These are phyloP conservation scores for Myrmecobius fasciatus DNA, from an alignment of 2,113 vertebrate species.

Conservation along the genomic window DNA sequence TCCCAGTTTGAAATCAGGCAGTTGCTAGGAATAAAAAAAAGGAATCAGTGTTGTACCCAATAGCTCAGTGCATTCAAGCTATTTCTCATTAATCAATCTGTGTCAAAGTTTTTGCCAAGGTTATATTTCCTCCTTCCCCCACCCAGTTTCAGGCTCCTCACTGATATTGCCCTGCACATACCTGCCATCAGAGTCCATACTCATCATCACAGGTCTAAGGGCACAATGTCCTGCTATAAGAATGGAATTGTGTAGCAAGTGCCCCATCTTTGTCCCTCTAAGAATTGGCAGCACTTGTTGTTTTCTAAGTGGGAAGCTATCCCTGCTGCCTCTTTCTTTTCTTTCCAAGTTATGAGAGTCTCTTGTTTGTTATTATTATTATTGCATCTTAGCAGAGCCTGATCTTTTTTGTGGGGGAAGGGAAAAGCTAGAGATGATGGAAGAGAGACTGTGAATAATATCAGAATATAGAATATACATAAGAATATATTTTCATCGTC, in stretches of 20 bases:
- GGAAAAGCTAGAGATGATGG: neutral
- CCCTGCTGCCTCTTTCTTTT: conserved; percentile 14
- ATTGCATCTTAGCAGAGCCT: conserved; percentile 6
- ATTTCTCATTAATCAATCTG: conserved; percentile 45
- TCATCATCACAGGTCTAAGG: conserved; percentile 19
- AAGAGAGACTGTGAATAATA: neutral
- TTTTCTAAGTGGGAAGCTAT: conserved; percentile 12
- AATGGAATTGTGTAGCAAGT: neutral
- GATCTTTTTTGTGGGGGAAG: neutral
- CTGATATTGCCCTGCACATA: neutral
- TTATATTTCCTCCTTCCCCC: neutral
- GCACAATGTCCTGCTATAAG: neutral
- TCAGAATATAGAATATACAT: neutral
- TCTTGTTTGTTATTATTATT: neutral
- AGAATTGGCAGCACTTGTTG: neutral
- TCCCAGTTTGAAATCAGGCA: neutral
- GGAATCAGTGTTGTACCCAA: conserved; percentile 19
- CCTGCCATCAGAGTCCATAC: neutral
- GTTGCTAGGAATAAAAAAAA: conserved; percentile 43
- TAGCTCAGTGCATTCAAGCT: conserved; percentile 20
- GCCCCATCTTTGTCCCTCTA: neutral
- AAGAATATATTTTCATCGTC: conserved; percentile 27
- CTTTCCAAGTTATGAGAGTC: conserved; percentile 30
- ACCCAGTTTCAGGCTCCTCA: conserved; percentile 3
- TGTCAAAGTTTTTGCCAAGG: conserved; percentile 43